These are phyloP conservation scores for Prionailurus bengalensis DNA, from an alignment of 2,113 vertebrate genomes.

Conservation along the genomic window DNA sequence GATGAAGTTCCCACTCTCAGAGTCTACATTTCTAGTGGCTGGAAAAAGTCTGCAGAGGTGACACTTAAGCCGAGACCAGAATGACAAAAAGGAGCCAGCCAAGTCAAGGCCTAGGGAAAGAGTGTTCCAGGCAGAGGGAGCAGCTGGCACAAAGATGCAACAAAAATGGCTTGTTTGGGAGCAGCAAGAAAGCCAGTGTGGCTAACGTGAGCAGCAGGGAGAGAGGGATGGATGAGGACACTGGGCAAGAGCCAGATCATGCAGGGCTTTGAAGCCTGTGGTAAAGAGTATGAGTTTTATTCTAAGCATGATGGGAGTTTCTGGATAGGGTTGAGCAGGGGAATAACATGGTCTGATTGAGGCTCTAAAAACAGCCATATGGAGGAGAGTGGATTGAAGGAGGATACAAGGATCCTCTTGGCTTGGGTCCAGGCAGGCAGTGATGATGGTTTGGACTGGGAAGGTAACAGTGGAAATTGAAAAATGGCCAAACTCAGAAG, in stretches of 20 bases:
- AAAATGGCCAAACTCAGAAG: not conserved
- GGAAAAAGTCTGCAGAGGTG: not conserved
- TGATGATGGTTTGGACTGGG: not conserved
- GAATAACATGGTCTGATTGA: not conserved
- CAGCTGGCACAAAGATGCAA: not conserved
- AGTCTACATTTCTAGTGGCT: not conserved
- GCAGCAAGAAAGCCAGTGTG: not conserved
- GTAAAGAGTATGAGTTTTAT: not conserved
- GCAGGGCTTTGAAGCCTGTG: not conserved
- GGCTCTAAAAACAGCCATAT: not conserved
- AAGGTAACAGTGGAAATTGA: not conserved
- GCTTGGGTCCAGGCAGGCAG: not conserved
- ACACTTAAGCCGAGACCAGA: not conserved
- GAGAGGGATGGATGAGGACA: too few relatives aligned
- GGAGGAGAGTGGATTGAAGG: not conserved
- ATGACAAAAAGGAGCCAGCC: not conserved
- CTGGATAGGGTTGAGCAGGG: not conserved
- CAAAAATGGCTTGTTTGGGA: not conserved
- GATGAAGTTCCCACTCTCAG: not conserved
- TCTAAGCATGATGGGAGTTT: not conserved
- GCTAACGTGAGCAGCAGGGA: not conserved
- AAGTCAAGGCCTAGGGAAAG: not conserved
- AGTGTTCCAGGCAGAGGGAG: not conserved
- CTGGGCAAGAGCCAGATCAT: not conserved
- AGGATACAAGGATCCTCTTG: not conserved